Evolutionary conservation across 2,797 vertebrate genomes (phyloP).

Genomic region (Antrozous pallidus): DNA sequence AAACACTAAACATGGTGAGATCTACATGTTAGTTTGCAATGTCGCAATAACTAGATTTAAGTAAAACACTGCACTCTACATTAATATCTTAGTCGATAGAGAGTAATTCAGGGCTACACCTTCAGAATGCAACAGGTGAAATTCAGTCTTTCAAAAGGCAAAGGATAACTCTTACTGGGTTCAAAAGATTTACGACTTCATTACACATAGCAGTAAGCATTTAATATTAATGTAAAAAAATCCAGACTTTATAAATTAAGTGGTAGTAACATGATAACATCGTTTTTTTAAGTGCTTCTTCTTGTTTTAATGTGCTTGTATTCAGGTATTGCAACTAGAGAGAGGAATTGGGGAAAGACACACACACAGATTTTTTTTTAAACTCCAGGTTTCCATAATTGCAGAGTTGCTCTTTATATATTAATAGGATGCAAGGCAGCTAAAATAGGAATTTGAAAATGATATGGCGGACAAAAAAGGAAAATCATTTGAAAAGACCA

Average conservation of each 20-base stretch:
- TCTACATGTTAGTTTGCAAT: not conserved
- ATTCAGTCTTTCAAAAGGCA: slow-evolving; percentile 32
- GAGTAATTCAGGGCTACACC: not conserved
- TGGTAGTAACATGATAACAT: not conserved
- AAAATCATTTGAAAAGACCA: slow-evolving; percentile 36
- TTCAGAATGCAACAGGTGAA: slow-evolving; percentile 12
- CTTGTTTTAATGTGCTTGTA: not conserved
- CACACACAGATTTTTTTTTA: not conserved
- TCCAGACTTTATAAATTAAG: not conserved
- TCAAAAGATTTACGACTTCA: slow-evolving; percentile 40
- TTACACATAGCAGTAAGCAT: not conserved
- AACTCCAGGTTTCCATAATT: not conserved
- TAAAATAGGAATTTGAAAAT: slow-evolving; percentile 20
- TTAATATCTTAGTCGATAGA: not conserved
- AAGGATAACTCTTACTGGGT: not conserved
- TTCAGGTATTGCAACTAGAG: not conserved
- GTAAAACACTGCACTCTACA: not conserved
- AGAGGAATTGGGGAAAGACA: no score
- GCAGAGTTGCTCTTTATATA: not conserved
- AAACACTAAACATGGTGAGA: not conserved
- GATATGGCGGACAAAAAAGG: not conserved
- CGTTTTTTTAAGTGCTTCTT: not conserved
- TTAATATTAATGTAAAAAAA: slow-evolving; percentile 14
- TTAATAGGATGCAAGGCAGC: not conserved
- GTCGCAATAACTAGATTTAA: not conserved